phyloP scores from a whole-genome alignment of 1,140 invertebrate genomes.

The Plectrocnemia conspersa region DNA sequence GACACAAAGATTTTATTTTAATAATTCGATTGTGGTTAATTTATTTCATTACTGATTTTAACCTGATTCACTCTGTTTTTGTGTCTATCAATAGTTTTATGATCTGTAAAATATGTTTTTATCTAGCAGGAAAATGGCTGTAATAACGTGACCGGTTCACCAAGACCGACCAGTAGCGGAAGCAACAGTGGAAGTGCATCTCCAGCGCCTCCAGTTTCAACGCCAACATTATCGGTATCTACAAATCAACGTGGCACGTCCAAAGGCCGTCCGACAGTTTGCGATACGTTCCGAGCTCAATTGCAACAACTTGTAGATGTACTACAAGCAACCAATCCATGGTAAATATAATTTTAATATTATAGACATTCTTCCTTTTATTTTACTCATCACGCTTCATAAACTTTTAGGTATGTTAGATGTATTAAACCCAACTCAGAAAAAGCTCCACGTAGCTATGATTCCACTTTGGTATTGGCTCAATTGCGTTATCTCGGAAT shows the following conservation, averaged over 20 bases:
- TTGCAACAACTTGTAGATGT: conserved; percentile 88
- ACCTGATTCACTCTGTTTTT: no score
- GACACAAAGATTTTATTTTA: no score
- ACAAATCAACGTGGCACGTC: conserved; percentile 81
- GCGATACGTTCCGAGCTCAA: conserved; percentile 88
- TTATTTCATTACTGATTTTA: no score
- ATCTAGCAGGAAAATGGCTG: conserved; percentile 28
- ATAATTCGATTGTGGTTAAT: no score
- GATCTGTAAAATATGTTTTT: conserved; percentile 17
- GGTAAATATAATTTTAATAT: conserved; percentile 52
- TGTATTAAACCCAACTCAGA: conserved; percentile 93
- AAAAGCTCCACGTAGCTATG: conserved; percentile 80
- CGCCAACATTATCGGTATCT: conserved; percentile 15
- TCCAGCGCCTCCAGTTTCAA: conserved; percentile 12
- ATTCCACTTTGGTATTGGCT: conserved; percentile 78
- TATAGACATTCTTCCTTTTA: background rate
- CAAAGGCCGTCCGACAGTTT: conserved; percentile 89
- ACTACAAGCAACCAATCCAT: conserved; percentile 85
- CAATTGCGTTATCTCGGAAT: conserved; percentile 92
- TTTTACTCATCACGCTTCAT: background rate
- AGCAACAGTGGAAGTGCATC: conserved; percentile 17
- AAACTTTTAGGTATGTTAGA: conserved; percentile 71
- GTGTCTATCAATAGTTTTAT: background rate
- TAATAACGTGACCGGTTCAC: conserved; percentile 20
- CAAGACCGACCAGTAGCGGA: conserved; percentile 19